Base-by-base conservation (phyloP, 2,888 invertebrate genomes). In the Chrysolina oricalcia region DNA sequence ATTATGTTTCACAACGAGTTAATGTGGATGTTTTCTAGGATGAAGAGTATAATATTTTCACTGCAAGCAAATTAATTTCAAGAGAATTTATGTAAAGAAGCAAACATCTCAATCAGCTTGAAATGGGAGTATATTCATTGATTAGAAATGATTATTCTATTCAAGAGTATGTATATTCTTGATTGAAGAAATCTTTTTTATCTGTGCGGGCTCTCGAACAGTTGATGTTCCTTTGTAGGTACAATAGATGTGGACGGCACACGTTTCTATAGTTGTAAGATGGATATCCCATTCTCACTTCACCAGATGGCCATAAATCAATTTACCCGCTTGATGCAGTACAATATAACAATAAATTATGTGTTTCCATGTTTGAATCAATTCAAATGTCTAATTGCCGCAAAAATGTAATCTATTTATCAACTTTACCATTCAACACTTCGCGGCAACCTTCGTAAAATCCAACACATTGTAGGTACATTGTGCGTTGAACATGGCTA, bases 401-500 rank as follows among this genome's bases (percentile, higher is more conserved):
- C 11, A 67, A 50, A 67, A 67, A 50, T n/a, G n/a, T 35, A n/a
- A 35, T 35, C 59, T 59, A 10, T 59, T 59, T 27, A 35, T 59
- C 27, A 59, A 27, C 35, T 59, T 15, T n/a, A 35, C 10, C 59
- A 59, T 59, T 59, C 59, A 59, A 59, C 59, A 27, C 59, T 27
- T 59, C 35, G n/a, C 59, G 59, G 35, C 35, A 59, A 59, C 35
- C 27, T 59, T 59, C 59, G 59, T n/a, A n/a, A 27, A 35, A 27
- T 19, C 4, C 56, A 23, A 63, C 46, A 48, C 53, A 53, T 53
- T 53, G 53, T 63, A 35, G 27, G 35, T 48, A 41, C 68, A 62
- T 73, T 72, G 62, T 56, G 48, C 59, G 59, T 72, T 59, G 48
- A 66, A 13, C 73, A 73, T 62, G 53, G 50, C 63, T 62, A 62